Conservation (phyloP, 2,113 vertebrate species). For the Suncus etruscus region DNA sequence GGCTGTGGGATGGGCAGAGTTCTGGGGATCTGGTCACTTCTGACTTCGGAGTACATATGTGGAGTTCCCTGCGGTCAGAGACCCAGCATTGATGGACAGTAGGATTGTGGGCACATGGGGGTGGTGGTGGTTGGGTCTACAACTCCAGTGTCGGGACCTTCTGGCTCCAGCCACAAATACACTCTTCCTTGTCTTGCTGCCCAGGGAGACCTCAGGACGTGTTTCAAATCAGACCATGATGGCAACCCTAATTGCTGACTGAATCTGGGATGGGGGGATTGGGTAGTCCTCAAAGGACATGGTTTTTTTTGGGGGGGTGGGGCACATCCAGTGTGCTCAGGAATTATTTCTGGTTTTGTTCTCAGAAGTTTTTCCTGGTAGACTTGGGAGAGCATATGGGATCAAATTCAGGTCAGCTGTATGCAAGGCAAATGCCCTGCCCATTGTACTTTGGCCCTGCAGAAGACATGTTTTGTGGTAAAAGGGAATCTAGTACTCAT, state of each 20-base stretch:
- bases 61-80: slow-evolving; percentile 42
- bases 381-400: too few species aligned
- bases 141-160: neutral
- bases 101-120: too few species aligned
- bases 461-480: neutral
- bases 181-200: slow-evolving; percentile 1
- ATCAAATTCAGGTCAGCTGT: too few species aligned
- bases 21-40: slow-evolving; percentile 36
- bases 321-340: too few species aligned
- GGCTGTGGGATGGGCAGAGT: slow-evolving; percentile 54
- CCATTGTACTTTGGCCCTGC: neutral
- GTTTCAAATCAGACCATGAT: slow-evolving; percentile 14
- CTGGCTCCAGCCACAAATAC: neutral
- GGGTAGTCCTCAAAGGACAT: neutral
- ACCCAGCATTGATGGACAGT: neutral
- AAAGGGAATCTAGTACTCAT: neutral
- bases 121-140: neutral
- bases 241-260: neutral
- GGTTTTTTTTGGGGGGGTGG: neutral
- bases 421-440: too few species aligned
- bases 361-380: too few species aligned
- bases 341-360: too few species aligned
- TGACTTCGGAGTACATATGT: neutral
- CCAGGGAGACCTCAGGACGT: slow-evolving; percentile 9
- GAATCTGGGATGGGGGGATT: neutral